Evolutionary conservation across 2,888 invertebrate genomes (phyloP), one percentile per base, ranked within the genome.

Genomic region (Diadegma fenestrale): DNA sequence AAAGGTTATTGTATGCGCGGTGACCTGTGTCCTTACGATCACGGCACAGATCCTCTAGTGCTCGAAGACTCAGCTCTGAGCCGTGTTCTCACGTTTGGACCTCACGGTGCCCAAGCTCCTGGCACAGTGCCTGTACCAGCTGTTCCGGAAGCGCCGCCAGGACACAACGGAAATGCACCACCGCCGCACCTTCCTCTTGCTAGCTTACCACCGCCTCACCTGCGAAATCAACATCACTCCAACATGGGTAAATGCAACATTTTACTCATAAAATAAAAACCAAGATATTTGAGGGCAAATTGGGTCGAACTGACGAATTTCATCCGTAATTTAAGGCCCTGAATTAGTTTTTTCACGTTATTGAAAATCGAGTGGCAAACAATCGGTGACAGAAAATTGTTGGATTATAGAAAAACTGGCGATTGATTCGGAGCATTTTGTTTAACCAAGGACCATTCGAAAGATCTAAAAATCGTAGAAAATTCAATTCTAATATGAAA

Each of bases 1-100:
- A 98, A 98, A 91, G 99, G 99, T 1, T 98, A 97, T 93, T 99
- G 99, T 94, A 98, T 99, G 96, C 96, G 98, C 4, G 99, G 99
- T 0, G 99, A 99, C 94, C 96, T 98, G 85, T 99, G 99, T 93
- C 98, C 98, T 6, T 99, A 96, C 95, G 99, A 99, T 94, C 99
- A 99, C 95, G 99, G 99, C 7, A 95, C 96, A 0, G 99, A 99
- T 94, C 99, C 99, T 0, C 98, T 99, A 0, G 98, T 99, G 1
- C 95, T 99, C 43, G 99, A 99, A 91, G 98, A 98, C 92, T 96
- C 97, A 0, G 96, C 95, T 17, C 92, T 96, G 41, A 95, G 95
- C 79, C 94, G 95, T 1, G 95, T 96, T 71, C 91, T 96, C 80
- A 94, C 94, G 12, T 95, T 95, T 83, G 94, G 95, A 45, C 94